Evolutionary conservation across 2,113 vertebrate species (phyloP), one percentile per base, ranked within the genome.

Genomic region (Hemicordylus capensis): DNA sequence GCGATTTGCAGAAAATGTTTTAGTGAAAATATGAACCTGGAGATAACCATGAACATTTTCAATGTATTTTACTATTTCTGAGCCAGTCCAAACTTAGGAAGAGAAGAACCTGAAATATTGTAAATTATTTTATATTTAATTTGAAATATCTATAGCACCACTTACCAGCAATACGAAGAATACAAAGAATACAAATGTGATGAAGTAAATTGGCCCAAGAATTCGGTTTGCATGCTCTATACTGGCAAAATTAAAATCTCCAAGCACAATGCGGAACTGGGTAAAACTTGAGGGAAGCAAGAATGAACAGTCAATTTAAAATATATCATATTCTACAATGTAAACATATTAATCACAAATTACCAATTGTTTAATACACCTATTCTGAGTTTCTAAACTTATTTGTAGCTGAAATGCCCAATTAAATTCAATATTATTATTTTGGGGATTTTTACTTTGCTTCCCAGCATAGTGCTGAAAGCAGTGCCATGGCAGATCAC

Each of bases 161-260:
- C 96, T 92, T 94, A 97, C 96, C 95, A 97, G 86, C 79, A 96
- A 63, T 28, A 96, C 20, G 80, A 97, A 96, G 93, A 97, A 94
- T 77, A 96, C 92, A 24, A 94, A 95, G 90, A 97, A 96, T 59
- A 96, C 93, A 54, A 96, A 97, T 0, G 96, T 96, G 87, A 96
- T 94, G 92, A 96, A 96, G 86, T 97, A 97, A 94, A 96, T 85
- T 22, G 96, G 96, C 67, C 96, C 96, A 87, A 97, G 90, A 86
- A 96, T 86, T 85, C 83, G 89, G 81, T 87, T 91, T 83, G 92
- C 95, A 70, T 93, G 90, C 84, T 96, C 95, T 89, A 95, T 92
- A 59, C 85, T 84, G 58, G 92, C 89, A 89, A 96, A 97, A 85
- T 96, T 85, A 86, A 96, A 96, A 93, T 97, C 96, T 87, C 96